Percentiles rank a stretch among this genome's conserved stretches.
Evolutionary conservation across 2,113 vertebrate species (phyloP).

Genomic region (Dasypus novemcinctus): DNA sequence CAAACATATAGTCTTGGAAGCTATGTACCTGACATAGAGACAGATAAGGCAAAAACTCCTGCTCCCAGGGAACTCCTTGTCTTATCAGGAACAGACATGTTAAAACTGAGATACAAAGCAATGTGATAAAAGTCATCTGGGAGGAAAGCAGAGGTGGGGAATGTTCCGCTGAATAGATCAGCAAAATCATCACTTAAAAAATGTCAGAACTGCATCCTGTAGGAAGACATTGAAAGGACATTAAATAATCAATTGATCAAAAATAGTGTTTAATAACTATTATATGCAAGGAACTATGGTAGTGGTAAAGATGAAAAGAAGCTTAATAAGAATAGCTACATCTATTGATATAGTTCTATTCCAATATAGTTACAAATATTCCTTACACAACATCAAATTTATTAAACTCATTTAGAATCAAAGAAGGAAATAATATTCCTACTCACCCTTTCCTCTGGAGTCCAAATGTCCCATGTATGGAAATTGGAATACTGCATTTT

Average conservation of each 20-base stretch:
- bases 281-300: background rate
- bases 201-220: background rate
- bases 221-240: background rate
- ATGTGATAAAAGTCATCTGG: background rate
- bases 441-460: background rate
- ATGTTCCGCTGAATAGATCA: background rate
- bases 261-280: background rate
- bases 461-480: background rate
- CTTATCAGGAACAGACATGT: background rate
- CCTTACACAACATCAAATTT: background rate
- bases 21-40: background rate
- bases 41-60: conserved; percentile 24
- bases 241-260: background rate
- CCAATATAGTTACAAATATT: background rate
- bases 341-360: background rate
- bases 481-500: background rate
- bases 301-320: background rate
- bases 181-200: background rate
- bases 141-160: background rate
- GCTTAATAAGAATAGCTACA: background rate
- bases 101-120: background rate
- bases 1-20: background rate
- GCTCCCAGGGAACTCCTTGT: background rate
- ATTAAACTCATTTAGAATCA: background rate
- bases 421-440: background rate